A percentile compares a stretch with the other conserved stretches of the same genome.
Conservation (phyloP, 2,888 invertebrate species). For the Flexamia atlantica region DNA sequence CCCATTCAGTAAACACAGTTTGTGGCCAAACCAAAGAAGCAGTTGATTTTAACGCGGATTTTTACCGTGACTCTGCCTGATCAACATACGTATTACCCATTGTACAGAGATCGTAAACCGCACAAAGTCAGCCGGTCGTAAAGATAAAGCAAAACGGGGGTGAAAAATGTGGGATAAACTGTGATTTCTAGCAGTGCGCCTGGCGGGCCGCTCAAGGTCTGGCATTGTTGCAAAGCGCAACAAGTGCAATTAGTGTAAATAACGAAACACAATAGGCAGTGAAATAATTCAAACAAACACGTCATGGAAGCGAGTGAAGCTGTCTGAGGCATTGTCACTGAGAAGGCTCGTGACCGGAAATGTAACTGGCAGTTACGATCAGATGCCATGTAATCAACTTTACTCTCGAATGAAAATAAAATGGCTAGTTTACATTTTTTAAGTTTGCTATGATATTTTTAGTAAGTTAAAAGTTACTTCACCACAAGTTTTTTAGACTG, state of each 20-base stretch:
- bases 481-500: too few relatives aligned
- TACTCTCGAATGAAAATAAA: too few relatives aligned
- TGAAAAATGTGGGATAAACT: constrained; percentile 34
- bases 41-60: constrained; percentile 29
- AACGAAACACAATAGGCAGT: constrained; percentile 39
- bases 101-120: background rate
- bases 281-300: constrained; percentile 47
- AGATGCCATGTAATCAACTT: too few relatives aligned
- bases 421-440: too few relatives aligned
- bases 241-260: constrained; percentile 51
- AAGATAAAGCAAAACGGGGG: constrained; percentile 33
- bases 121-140: constrained; percentile 27
- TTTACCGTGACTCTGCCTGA: constrained; percentile 4
- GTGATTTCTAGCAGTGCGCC: background rate
- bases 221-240: constrained; percentile 33
- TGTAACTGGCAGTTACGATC: too few relatives aligned
- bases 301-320: constrained; percentile 9
- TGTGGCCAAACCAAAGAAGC: background rate
- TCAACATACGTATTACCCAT: constrained; percentile 39
- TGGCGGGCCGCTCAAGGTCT: constrained; percentile 1
- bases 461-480: too few relatives aligned
- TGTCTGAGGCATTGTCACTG: too few relatives aligned
- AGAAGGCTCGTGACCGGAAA: too few relatives aligned
- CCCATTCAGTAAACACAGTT: background rate
- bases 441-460: too few relatives aligned